Conservation (phyloP, 2,888 invertebrate species). For the Mycalesis mineus region DNA sequence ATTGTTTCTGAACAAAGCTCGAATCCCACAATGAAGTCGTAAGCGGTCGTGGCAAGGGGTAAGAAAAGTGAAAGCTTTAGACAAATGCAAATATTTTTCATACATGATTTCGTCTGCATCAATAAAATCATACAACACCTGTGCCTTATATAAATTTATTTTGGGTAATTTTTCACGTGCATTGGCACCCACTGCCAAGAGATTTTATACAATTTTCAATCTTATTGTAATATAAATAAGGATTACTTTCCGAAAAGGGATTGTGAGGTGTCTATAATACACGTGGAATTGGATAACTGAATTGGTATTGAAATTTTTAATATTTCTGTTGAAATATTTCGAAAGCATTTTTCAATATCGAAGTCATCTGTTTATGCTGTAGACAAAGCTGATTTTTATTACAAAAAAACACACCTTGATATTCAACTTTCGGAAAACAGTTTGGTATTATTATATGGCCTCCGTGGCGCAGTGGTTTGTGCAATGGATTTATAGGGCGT, state of each 20-base stretch:
- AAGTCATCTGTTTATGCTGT: not conserved
- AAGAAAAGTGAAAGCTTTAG: not conserved
- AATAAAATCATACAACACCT: constrained; percentile 26
- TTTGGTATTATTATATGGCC: too few relatives aligned
- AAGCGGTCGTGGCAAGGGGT: not conserved
- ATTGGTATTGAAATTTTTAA: constrained; percentile 1
- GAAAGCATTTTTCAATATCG: not conserved
- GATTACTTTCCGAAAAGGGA: not conserved
- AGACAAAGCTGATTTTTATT: constrained; percentile 3
- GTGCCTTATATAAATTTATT: constrained; percentile 28
- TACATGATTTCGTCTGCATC: constrained; percentile 25
- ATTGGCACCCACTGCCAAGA: constrained; percentile 3
- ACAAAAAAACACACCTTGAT: too few relatives aligned
- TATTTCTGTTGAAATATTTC: constrained; percentile 2
- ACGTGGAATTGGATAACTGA: constrained; percentile 6
- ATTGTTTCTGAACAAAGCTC: not conserved
- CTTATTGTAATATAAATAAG: not conserved
- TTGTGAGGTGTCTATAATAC: not conserved
- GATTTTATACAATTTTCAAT: not conserved
- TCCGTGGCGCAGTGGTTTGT: too few relatives aligned
- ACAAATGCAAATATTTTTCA: constrained; percentile 15
- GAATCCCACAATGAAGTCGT: not conserved
- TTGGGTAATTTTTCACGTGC: constrained; percentile 20
- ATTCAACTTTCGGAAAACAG: too few relatives aligned
- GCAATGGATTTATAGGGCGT: too few relatives aligned